Evolutionary conservation across 2,797 vertebrate genomes (phyloP).

Genomic region (Caiman crocodilus): DNA sequence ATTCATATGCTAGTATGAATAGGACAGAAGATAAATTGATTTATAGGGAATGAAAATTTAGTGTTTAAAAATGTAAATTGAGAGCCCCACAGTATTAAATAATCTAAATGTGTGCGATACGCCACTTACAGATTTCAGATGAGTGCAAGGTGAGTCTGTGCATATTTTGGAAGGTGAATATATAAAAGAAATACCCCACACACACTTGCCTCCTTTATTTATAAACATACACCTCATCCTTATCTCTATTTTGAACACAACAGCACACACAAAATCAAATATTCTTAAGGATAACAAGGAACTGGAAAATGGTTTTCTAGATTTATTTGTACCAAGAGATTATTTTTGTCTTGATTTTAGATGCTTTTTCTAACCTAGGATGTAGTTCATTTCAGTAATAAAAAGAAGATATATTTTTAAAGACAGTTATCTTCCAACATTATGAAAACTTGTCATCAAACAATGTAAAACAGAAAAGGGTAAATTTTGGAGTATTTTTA

Average conservation of each 20-base stretch:
- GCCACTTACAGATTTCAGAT: rapidly evolving
- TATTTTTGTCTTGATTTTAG: neutral
- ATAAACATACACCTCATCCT: neutral
- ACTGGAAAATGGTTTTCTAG: neutral
- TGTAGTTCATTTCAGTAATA: neutral
- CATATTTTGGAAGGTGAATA: neutral
- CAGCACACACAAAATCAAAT: neutral
- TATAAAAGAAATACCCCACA: neutral
- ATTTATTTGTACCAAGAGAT: neutral
- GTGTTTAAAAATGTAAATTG: neutral
- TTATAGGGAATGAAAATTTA: neutral
- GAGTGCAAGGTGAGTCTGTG: neutral
- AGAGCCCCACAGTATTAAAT: neutral
- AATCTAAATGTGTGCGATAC: neutral
- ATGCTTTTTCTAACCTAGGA: neutral
- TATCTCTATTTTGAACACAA: neutral
- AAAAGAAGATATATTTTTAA: neutral
- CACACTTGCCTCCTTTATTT: neutral
- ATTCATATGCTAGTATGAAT: neutral
- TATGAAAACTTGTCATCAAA: neutral
- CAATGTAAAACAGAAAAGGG: neutral
- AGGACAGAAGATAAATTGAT: neutral
- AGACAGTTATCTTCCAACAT: neutral
- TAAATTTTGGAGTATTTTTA: neutral
- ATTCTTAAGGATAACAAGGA: neutral